These are phyloP conservation scores for Nanorana parkeri DNA, from an alignment of 2,113 vertebrate genomes.

Conservation along the genomic window DNA sequence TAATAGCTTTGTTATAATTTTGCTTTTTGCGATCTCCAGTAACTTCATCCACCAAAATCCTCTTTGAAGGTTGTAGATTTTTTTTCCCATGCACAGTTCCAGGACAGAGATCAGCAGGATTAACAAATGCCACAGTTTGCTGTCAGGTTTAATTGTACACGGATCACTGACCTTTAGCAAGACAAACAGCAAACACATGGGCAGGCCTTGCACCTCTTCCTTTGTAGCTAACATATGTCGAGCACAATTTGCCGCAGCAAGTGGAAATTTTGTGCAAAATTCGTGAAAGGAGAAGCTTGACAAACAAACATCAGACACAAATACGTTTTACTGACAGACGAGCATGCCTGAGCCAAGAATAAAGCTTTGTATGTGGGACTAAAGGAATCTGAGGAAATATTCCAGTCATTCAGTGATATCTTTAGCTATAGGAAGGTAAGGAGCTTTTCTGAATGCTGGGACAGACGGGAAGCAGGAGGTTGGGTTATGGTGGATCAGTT, in stretches of 20 bases:
- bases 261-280: background rate
- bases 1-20: no score
- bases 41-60: background rate
- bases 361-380: background rate
- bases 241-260: slow-evolving; percentile 30
- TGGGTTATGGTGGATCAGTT: no score
- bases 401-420: background rate
- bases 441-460: background rate
- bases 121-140: slow-evolving; percentile 54
- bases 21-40: background rate
- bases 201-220: background rate
- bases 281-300: slow-evolving; percentile 2
- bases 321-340: background rate
- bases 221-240: slow-evolving; percentile 34
- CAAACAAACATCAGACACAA: slow-evolving; percentile 13
- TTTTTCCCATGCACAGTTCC: slow-evolving; percentile 36
- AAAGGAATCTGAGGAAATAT: background rate
- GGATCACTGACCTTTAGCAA: slow-evolving; percentile 47
- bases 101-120: slow-evolving; percentile 41
- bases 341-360: background rate
- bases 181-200: slow-evolving; percentile 43
- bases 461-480: background rate
- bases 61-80: slow-evolving; percentile 8
- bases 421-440: background rate
- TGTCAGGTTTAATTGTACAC: slow-evolving; percentile 44